Evolutionary conservation across 2,113 vertebrate genomes (phyloP).

Genomic region (Boleophthalmus pectinirostris): DNA sequence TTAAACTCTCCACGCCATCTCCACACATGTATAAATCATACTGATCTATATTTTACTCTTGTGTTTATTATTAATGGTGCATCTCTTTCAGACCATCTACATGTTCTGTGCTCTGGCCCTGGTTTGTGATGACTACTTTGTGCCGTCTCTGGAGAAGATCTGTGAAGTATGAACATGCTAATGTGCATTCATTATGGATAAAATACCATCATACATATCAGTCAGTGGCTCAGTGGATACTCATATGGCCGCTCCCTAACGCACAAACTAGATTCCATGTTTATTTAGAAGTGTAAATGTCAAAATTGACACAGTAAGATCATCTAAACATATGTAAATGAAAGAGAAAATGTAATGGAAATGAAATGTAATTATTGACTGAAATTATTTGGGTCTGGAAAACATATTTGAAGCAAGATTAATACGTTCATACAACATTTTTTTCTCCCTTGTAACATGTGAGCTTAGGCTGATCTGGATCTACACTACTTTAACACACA

Average conservation of each 20-base stretch:
- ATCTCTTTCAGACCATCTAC: slow-evolving; percentile 84
- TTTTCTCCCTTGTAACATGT: no score
- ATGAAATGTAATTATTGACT: no score
- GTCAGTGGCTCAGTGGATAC: not conserved
- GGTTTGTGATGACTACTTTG: slow-evolving; percentile 96
- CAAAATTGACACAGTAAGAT: no score
- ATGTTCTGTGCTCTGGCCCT: slow-evolving; percentile 95
- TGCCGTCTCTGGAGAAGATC: slow-evolving; percentile 94
- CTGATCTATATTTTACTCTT: not conserved
- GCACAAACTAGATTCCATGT: no score
- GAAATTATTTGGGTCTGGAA: no score
- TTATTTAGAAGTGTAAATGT: no score
- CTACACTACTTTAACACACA: no score
- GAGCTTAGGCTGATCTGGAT: no score
- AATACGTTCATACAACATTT: no score
- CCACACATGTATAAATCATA: slow-evolving; percentile 10
- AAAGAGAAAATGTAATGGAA: no score
- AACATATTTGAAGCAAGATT: no score
- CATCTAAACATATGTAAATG: no score
- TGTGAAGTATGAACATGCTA: slow-evolving; percentile 81
- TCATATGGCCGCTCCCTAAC: not conserved
- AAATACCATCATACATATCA: not conserved
- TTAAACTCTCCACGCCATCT: not conserved
- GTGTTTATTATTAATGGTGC: slow-evolving; percentile 16
- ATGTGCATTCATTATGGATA: not conserved